Evolutionary conservation across 1,140 invertebrate genomes (phyloP).

Genomic region (Trialeurodes vaporariorum): DNA sequence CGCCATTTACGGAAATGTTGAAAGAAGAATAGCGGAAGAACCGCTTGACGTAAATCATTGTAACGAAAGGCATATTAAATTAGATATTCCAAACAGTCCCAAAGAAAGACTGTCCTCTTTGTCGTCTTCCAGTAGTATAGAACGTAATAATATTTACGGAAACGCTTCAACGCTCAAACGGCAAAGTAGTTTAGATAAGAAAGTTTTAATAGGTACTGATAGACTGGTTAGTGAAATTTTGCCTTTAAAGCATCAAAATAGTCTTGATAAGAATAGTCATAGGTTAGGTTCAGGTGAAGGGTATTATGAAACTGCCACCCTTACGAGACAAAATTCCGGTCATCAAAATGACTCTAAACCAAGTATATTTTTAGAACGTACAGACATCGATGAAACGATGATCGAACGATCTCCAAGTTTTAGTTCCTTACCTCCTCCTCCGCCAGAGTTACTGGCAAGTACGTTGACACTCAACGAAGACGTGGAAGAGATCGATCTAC

Average conservation of each 20-base stretch:
- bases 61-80: background rate
- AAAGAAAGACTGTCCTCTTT: slow-evolving; percentile 35
- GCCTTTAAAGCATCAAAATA: background rate
- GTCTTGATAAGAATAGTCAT: background rate
- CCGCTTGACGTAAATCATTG: background rate
- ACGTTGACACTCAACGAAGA: slow-evolving; percentile 35
- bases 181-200: slow-evolving; percentile 28
- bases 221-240: slow-evolving; percentile 6
- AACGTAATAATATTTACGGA: slow-evolving; percentile 32
- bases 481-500: slow-evolving; percentile 35
- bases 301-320: background rate
- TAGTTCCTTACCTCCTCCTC: slow-evolving; percentile 62
- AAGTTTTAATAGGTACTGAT: slow-evolving; percentile 21
- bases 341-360: slow-evolving; percentile 12
- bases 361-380: background rate
- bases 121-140: slow-evolving; percentile 36
- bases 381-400: background rate
- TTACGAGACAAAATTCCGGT: no score
- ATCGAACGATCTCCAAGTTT: slow-evolving; percentile 58
- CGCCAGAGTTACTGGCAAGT: slow-evolving; percentile 56
- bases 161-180: slow-evolving; percentile 19
- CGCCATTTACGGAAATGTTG: background rate
- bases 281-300: background rate
- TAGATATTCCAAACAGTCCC: slow-evolving; percentile 26
- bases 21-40: background rate